A percentile compares a stretch with the other conserved stretches of the same genome.
Conservation (phyloP, 1,140 invertebrate genomes). For the Planococcus citri region DNA sequence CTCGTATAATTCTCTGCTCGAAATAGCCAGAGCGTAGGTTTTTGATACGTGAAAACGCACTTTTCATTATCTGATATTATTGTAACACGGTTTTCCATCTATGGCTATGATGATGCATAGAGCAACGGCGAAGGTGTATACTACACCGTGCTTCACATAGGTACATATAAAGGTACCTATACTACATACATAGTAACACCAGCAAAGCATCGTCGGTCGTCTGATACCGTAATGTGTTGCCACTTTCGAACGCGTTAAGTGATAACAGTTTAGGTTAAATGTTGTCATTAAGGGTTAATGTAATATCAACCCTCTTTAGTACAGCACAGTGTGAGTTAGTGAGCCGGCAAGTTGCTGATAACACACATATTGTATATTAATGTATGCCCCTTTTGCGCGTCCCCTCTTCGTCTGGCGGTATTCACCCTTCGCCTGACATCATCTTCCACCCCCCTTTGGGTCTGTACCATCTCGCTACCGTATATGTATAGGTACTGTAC, state of each 20-base stretch:
- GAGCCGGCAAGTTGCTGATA: conserved; percentile 19
- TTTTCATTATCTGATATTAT: conserved; percentile 3
- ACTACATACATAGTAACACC: no score
- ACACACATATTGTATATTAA: conserved; percentile 19
- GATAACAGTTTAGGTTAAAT: conserved; percentile 20
- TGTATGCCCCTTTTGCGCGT: not conserved
- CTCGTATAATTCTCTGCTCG: no score
- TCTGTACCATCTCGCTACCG: no score
- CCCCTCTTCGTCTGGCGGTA: not conserved
- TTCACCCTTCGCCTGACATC: not conserved
- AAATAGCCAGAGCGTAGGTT: no score
- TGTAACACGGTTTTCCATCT: not conserved
- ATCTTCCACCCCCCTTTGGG: no score
- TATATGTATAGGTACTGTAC: no score
- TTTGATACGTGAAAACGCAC: not conserved
- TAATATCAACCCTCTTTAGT: conserved; percentile 16
- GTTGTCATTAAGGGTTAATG: conserved; percentile 20
- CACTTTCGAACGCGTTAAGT: conserved; percentile 18
- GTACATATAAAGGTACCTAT: no score
- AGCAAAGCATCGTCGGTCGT: no score
- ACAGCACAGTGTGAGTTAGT: conserved; percentile 16
- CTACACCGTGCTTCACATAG: no score
- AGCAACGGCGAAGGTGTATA: no score
- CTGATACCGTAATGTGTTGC: conserved; percentile 17
- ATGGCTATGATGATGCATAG: no score